phyloP scores from a whole-genome alignment of 1,140 invertebrate species.

The Megalonaias nervosa region DNA sequence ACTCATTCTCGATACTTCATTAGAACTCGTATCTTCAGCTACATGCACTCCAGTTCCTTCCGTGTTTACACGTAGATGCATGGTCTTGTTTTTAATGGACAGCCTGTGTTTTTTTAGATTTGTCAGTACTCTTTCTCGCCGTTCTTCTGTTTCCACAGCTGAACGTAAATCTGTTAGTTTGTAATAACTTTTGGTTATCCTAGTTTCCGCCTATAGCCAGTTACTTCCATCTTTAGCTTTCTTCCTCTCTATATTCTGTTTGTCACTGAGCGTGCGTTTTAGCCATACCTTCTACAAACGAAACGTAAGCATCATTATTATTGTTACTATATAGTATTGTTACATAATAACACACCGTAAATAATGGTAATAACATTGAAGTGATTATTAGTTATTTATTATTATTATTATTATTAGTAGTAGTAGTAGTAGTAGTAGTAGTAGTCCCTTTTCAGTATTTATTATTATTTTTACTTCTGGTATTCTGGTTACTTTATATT shows the following conservation, averaged over 20 bases:
- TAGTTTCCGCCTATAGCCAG: slow-evolving; percentile 14
- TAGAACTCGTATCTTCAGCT: neutral
- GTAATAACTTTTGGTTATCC: slow-evolving; percentile 1
- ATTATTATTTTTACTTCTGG: too few relatives aligned
- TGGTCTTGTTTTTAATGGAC: neutral
- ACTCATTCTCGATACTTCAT: neutral
- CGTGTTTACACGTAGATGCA: neutral
- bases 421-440: too few relatives aligned
- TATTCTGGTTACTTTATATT: too few relatives aligned
- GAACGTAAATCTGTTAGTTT: neutral
- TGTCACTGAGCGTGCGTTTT: slow-evolving; percentile 17
- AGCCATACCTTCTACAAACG: slow-evolving; percentile 8
- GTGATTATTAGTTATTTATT: too few relatives aligned
- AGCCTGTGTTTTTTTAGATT: neutral
- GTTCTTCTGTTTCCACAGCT: neutral
- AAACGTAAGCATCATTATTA: too few relatives aligned
- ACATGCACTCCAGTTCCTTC: neutral
- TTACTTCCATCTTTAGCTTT: slow-evolving; percentile 9
- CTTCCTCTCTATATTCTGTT: slow-evolving; percentile 17
- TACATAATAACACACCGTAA: too few relatives aligned
- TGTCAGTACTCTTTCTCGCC: neutral
- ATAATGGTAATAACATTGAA: too few relatives aligned
- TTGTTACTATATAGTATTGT: too few relatives aligned
- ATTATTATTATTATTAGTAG: too few relatives aligned
- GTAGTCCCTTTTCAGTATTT: too few relatives aligned